Conservation (phyloP, 2,888 invertebrate genomes). For the Hirtodrosophila confusa region DNA sequence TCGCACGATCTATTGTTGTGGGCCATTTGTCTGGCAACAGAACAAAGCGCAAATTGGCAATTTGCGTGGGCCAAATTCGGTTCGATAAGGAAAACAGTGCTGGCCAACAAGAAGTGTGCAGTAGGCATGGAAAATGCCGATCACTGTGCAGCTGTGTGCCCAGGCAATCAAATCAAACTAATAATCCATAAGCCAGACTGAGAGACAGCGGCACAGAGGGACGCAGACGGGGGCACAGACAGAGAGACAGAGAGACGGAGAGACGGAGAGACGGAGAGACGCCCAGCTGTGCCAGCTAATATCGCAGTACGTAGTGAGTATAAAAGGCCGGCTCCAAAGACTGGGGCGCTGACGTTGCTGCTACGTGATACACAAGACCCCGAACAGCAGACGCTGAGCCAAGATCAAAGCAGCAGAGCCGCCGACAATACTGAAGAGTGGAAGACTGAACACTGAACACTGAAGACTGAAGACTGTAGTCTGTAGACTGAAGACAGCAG, state of each 20-base stretch:
- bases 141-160: slow-evolving; percentile 56
- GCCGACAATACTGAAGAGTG: slow-evolving; percentile 18
- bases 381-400: slow-evolving; percentile 56
- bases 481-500: slow-evolving; percentile 27
- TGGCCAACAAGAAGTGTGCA: slow-evolving; percentile 15
- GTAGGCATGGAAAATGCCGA: slow-evolving; percentile 57
- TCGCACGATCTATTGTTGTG: slow-evolving; percentile 71
- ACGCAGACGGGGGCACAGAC: slow-evolving; percentile 14
- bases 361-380: slow-evolving; percentile 57
- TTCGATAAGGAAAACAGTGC: slow-evolving; percentile 26
- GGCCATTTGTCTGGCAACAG: slow-evolving; percentile 52
- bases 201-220: slow-evolving; percentile 23
- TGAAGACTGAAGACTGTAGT: slow-evolving; percentile 27
- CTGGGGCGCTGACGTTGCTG: slow-evolving; percentile 67
- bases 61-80: slow-evolving; percentile 58
- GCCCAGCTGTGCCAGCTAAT: slow-evolving; percentile 82
- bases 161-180: slow-evolving; percentile 80
- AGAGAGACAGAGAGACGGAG: slow-evolving; percentile 23
- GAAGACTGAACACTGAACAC: slow-evolving; percentile 11
- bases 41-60: slow-evolving; percentile 71
- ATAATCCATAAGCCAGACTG: slow-evolving; percentile 74
- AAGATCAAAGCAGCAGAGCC: slow-evolving; percentile 81
- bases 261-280: slow-evolving; percentile 40
- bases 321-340: slow-evolving; percentile 61
- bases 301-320: slow-evolving; percentile 51